These are phyloP conservation scores for Serrognathus titanus DNA, from an alignment of 2,888 invertebrate genomes.

Conservation along the genomic window DNA sequence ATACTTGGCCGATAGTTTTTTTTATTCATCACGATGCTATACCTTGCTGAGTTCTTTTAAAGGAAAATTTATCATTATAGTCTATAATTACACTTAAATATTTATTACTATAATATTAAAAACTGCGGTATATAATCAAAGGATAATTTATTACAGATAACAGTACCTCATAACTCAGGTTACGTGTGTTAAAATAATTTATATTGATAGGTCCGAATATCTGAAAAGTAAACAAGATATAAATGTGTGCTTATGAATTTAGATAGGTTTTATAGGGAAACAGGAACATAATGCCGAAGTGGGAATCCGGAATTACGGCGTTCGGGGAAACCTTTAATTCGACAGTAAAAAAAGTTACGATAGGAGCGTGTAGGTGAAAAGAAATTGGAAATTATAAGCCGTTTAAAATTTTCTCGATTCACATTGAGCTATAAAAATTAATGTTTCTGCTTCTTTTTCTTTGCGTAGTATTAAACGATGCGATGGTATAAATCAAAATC, in stretches of 20 bases:
- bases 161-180: background rate
- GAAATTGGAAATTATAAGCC: constrained; percentile 46
- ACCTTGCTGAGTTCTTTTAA: too few species aligned
- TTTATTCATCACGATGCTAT: too few species aligned
- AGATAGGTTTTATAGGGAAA: constrained; percentile 38
- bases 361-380: constrained; percentile 45
- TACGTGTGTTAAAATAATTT: background rate
- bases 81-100: background rate
- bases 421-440: constrained; percentile 19
- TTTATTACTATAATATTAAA: background rate
- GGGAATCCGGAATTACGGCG: constrained; percentile 23
- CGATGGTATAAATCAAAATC: constrained; percentile 35
- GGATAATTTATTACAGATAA: background rate
- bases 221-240: constrained; percentile 9
- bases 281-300: background rate
- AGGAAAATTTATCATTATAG: background rate
- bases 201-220: background rate
- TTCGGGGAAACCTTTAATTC: constrained; percentile 44
- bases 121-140: background rate
- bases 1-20: too few species aligned
- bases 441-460: constrained; percentile 10
- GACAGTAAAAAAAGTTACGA: constrained; percentile 43
- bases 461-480: constrained; percentile 24
- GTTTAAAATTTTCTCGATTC: constrained; percentile 13
- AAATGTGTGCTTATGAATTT: constrained; percentile 48